These are phyloP conservation scores for Clarias fuscus DNA, from an alignment of 2,797 vertebrate species.

Conservation along the genomic window DNA sequence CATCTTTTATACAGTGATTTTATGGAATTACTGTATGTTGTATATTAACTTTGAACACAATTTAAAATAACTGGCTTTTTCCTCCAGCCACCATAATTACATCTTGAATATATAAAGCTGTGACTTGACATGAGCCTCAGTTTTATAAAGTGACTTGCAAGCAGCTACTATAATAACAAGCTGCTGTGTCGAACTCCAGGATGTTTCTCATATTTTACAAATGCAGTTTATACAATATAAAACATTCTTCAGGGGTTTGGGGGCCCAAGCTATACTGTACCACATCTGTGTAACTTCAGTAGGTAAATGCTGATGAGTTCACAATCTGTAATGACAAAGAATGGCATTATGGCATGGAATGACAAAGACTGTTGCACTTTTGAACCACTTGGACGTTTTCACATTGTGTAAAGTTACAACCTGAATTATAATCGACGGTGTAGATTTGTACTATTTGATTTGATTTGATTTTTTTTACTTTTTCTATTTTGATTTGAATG, in stretches of 20 bases:
- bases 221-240: not conserved
- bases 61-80: not conserved
- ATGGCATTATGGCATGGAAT: not conserved
- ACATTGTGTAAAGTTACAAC: not conserved
- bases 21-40: too few relatives aligned
- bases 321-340: not conserved
- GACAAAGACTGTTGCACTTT: not conserved
- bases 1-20: not conserved
- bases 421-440: not conserved
- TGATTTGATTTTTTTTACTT: too few relatives aligned
- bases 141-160: conserved; percentile 8
- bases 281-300: not conserved
- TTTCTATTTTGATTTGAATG: not conserved
- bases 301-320: not conserved
- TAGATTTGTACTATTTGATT: too few relatives aligned
- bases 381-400: not conserved
- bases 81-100: not conserved
- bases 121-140: not conserved
- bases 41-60: not conserved
- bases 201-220: not conserved
- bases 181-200: not conserved
- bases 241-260: not conserved
- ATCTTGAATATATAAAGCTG: not conserved
- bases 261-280: not conserved
- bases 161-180: conserved; percentile 4